Base-by-base conservation (phyloP, 2,113 vertebrate species). In the Petaurus breviceps region DNA sequence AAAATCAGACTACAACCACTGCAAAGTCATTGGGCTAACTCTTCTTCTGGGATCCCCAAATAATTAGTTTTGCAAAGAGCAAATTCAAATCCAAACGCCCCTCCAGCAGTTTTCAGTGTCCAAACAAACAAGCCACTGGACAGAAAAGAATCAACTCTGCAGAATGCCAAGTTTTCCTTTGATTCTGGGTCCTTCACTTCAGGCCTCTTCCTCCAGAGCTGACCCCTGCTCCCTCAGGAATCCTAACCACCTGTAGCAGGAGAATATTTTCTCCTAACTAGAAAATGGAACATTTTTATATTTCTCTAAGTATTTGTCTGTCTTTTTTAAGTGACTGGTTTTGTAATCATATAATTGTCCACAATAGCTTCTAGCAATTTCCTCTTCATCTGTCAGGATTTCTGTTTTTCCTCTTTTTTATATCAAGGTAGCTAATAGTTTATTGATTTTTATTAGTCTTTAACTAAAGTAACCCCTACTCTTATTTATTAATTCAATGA, bases 41-140 rank as follows among this genome's bases (percentile, higher is more conserved):
- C 95, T 4, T 93, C 96, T 97, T 97, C 92, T 96, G 97, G 96
- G 97, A 98, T 55, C 95, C 93, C 96, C 95, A 93, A 93, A 97
- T 97, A 98, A 97, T 98, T 98, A 97, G 92, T 96, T 97, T 94
- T 96, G 97, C 95, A 97, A 97, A 97, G 94, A 97, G 54, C 94
- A 96, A 92, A 94, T 90, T 97, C 95, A 90, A 97, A 97, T 94
- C 93, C 92, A 50, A 97, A 95, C 95, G 95, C 50, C 90, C 96
- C 97, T 97, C 91, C 92, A 97, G 97, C 97, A n/a, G 92, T 95
- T 96, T 97, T 94, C 94, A 77, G 12, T 96, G 97, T 96, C 95
- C 96, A 97, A 95, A 93, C 93, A 96, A 95, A 97, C 94, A 95
- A 93, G 96, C 47, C 0, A 51, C 90, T 93, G 90, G 95, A 91